A percentile compares a stretch with the other conserved stretches of the same genome.
Evolutionary conservation across 2,113 vertebrate species (phyloP).

Genomic region (Atrichornis clamosus): DNA sequence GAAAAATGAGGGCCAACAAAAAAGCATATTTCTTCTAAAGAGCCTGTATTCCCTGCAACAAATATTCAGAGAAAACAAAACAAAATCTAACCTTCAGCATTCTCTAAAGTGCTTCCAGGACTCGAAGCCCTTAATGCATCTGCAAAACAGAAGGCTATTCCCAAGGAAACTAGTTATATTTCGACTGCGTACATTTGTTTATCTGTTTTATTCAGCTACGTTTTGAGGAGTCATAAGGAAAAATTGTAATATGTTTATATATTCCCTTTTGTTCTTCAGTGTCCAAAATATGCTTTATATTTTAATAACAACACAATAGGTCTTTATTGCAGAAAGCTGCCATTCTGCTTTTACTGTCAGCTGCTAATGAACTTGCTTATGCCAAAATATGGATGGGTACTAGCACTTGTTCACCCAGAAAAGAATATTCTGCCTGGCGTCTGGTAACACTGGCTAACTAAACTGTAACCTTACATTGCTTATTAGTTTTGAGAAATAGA

Average conservation of each 20-base stretch:
- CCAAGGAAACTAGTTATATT: background rate
- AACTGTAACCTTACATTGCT: background rate
- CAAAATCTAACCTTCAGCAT: background rate
- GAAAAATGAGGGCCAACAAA: slow-evolving; percentile 15
- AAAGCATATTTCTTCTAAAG: slow-evolving; percentile 40
- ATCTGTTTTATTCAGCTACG: background rate
- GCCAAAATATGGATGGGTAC: background rate
- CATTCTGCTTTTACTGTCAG: background rate
- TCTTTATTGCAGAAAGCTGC: background rate
- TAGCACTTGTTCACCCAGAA: background rate
- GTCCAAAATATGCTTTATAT: background rate
- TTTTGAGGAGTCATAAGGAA: background rate
- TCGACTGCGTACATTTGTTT: background rate
- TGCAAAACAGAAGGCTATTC: background rate
- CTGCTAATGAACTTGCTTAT: background rate
- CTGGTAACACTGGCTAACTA: background rate
- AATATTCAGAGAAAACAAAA: slow-evolving; percentile 10
- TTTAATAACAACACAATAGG: background rate
- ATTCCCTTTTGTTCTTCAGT: background rate
- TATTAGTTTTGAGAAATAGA: background rate
- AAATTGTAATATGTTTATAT: background rate
- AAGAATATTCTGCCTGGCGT: background rate
- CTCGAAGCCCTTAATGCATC: background rate
- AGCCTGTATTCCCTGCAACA: background rate
- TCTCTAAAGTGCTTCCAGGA: background rate